These are phyloP conservation scores for Anthopleura xanthogrammica DNA, from an alignment of 92 coral and sea anemone species.

Conservation along the genomic window DNA sequence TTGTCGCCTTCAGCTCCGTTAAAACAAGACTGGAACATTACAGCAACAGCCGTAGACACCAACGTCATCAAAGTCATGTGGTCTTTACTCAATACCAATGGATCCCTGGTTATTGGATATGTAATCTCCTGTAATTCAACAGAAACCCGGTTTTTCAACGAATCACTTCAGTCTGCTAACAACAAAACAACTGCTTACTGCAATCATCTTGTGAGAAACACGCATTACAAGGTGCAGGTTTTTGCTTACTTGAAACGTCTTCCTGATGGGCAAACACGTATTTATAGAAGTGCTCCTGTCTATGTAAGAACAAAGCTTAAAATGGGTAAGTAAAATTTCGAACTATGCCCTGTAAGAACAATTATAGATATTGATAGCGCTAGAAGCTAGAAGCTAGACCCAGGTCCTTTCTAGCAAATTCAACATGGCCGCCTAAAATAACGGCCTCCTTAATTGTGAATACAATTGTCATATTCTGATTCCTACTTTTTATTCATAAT, in stretches of 20 bases:
- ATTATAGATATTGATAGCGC: neutral
- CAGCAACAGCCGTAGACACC: neutral
- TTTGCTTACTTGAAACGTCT: neutral
- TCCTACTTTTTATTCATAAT: no score
- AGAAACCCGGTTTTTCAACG: neutral
- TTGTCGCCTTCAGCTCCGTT: neutral
- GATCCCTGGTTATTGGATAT: neutral
- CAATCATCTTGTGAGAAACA: neutral
- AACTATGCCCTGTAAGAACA: neutral
- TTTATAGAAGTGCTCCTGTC: neutral
- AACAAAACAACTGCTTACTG: neutral
- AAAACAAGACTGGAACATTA: neutral
- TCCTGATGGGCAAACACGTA: neutral
- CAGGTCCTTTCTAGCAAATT: no score
- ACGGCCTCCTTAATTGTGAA: no score
- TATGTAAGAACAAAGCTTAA: neutral
- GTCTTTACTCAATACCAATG: neutral
- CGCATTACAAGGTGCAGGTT: slow-evolving; percentile 2
- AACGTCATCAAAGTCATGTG: neutral
- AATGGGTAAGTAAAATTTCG: neutral
- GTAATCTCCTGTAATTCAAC: neutral
- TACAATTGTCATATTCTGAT: no score
- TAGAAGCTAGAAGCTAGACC: no score
- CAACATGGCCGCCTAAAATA: no score
- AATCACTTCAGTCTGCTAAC: neutral